Percentiles rank a stretch among this genome's conserved stretches.
phyloP scores from a whole-genome alignment of 2,888 invertebrate genomes.

The Cephus rjabovi region DNA sequence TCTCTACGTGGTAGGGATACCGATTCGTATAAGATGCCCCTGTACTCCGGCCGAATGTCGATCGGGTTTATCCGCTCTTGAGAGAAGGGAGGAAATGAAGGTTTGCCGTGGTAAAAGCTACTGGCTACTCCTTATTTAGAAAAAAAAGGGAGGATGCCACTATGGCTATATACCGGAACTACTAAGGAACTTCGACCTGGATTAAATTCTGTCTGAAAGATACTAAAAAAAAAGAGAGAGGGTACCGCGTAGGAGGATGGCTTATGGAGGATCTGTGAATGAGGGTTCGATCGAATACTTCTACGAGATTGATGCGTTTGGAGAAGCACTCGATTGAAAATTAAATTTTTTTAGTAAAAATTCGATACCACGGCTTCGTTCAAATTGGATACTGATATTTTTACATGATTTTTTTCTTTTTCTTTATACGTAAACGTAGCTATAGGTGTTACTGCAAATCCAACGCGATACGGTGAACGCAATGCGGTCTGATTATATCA shows the following conservation, averaged over 20 bases:
- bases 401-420: background rate
- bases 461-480: slow-evolving; percentile 18
- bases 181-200: background rate
- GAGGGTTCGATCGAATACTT: background rate
- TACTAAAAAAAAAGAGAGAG: background rate
- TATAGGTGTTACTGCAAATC: slow-evolving; percentile 26
- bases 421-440: background rate
- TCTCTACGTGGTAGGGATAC: background rate
- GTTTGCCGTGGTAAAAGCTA: background rate
- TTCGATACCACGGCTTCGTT: background rate
- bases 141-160: background rate
- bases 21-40: background rate
- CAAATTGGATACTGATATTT: background rate
- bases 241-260: background rate
- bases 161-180: background rate
- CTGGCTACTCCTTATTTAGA: background rate
- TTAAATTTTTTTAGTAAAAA: background rate
- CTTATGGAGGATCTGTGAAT: background rate
- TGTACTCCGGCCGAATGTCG: background rate
- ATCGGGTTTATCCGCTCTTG: background rate
- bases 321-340: background rate
- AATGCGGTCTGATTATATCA: slow-evolving; percentile 27
- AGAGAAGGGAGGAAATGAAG: background rate
- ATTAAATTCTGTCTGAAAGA: background rate
- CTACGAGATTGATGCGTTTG: background rate